phyloP scores from a whole-genome alignment of 2,888 invertebrate genomes.

The Drosophila subsilvestris region DNA sequence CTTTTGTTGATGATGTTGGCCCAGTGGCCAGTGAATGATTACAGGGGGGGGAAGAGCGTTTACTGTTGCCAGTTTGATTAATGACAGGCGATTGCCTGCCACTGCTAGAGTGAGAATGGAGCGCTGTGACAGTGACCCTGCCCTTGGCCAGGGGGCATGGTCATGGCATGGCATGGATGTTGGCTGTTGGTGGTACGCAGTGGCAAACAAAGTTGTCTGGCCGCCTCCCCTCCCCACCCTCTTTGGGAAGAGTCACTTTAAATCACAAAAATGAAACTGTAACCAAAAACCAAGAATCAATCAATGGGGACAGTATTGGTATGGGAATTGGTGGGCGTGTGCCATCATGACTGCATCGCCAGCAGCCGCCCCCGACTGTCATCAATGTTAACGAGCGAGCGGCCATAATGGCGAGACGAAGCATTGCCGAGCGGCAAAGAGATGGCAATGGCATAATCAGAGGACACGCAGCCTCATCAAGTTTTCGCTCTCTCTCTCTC shows the following conservation, averaged over 20 bases:
- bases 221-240: conserved; percentile 5
- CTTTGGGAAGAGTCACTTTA: conserved; percentile 26
- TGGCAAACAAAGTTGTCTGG: conserved; percentile 11
- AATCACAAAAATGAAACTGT: conserved; percentile 19
- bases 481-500: conserved; percentile 49
- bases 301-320: conserved; percentile 5
- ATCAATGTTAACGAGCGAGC: conserved; percentile 75
- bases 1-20: conserved; percentile 42
- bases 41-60: conserved; percentile 48
- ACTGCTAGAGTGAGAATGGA: conserved; percentile 43
- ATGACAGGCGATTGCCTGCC: conserved; percentile 64
- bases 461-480: conserved; percentile 72
- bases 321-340: conserved; percentile 25
- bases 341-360: conserved; percentile 18
- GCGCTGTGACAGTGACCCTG: conserved; percentile 53
- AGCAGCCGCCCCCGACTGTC: conserved; percentile 51
- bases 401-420: conserved; percentile 66
- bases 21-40: background rate
- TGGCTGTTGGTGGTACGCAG: conserved; percentile 51
- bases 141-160: conserved; percentile 35
- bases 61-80: conserved; percentile 70
- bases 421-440: conserved; percentile 36
- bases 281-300: conserved; percentile 17
- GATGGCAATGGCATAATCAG: conserved; percentile 66
- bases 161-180: conserved; percentile 48